A percentile compares a stretch with the other conserved stretches of the same genome.
Evolutionary conservation across 2,797 vertebrate genomes (phyloP).

Genomic region (Sibirionetta formosa): DNA sequence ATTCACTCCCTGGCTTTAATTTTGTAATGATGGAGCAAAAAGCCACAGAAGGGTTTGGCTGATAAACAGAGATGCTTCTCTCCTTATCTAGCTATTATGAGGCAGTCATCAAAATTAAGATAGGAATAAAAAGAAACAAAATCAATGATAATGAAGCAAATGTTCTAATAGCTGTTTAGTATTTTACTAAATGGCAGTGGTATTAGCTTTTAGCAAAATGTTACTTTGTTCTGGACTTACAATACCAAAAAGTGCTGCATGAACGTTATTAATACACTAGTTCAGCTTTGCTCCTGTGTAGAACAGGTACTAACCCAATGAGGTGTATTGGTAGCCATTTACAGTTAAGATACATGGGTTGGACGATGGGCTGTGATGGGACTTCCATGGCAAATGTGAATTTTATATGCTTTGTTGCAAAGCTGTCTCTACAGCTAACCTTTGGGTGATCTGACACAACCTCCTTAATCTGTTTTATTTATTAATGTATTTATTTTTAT

Average conservation of each 20-base stretch:
- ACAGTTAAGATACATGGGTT: background rate
- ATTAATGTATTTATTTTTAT: no score
- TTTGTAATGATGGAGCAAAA: background rate
- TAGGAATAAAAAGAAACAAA: constrained; percentile 20
- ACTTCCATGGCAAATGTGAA: background rate
- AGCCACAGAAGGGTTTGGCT: background rate
- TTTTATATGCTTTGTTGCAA: background rate
- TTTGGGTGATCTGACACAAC: background rate
- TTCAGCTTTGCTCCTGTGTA: background rate
- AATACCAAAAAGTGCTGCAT: background rate
- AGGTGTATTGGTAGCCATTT: background rate
- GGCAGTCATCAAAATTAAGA: constrained; percentile 16
- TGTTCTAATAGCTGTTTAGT: background rate
- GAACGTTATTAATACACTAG: background rate
- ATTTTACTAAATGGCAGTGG: background rate
- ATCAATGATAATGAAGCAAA: background rate
- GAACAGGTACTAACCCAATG: background rate
- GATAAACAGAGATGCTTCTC: background rate
- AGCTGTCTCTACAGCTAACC: background rate
- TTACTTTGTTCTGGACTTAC: background rate
- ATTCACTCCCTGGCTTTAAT: background rate
- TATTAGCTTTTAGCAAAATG: background rate
- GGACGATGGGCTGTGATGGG: background rate
- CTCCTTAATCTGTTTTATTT: background rate
- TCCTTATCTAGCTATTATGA: constrained; percentile 12